These are phyloP conservation scores for Montipora efflorescens DNA, from an alignment of 64 coral and sea anemone species.

Conservation along the genomic window DNA sequence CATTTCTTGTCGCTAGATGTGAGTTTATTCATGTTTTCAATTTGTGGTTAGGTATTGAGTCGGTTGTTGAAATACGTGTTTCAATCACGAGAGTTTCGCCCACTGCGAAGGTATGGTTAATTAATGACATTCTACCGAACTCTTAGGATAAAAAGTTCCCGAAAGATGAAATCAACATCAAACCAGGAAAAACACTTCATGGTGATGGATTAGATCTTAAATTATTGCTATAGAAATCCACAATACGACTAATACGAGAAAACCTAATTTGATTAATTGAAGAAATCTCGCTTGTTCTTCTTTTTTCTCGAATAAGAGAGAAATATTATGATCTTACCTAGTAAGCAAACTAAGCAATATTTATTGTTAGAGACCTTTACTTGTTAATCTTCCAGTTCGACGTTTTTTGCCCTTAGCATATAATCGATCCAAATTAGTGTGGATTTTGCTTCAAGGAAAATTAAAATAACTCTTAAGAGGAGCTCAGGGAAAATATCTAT, in stretches of 20 bases:
- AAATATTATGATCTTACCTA: too few species aligned
- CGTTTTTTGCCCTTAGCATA: too few species aligned
- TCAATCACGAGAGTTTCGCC: conserved; percentile 12
- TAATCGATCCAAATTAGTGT: too few species aligned
- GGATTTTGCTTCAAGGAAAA: too few species aligned
- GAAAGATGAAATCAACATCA: conserved; percentile 15
- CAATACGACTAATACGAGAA: not conserved
- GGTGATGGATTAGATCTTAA: not conserved
- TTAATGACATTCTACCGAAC: conserved; percentile 11
- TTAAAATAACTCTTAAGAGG: too few species aligned
- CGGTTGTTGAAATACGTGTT: conserved; percentile 52
- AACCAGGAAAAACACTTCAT: not conserved
- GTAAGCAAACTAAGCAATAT: too few species aligned
- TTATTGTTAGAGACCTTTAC: too few species aligned
- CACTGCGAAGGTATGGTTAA: conserved; percentile 40
- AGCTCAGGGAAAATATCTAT: too few species aligned
- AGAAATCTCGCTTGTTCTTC: too few species aligned
- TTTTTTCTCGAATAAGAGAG: too few species aligned
- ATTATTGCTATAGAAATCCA: not conserved
- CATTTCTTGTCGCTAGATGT: not conserved
- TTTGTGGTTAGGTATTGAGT: conserved; percentile 38
- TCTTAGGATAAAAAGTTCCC: not conserved
- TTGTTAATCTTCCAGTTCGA: too few species aligned
- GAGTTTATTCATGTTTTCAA: conserved; percentile 62
- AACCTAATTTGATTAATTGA: too few species aligned